phyloP scores from a whole-genome alignment of 1,140 invertebrate genomes.

The Manduca sexta region DNA sequence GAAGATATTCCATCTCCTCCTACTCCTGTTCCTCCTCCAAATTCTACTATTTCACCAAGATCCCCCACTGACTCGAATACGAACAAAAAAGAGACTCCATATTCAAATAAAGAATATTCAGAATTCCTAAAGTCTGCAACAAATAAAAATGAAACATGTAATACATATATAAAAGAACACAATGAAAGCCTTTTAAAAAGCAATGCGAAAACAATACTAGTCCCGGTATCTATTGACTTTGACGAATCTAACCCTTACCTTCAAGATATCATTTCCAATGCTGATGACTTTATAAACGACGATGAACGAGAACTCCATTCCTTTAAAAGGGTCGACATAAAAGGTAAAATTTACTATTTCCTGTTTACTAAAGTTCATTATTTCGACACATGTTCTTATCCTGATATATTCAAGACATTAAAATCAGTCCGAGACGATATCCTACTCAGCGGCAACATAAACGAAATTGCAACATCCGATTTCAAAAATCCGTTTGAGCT shows the following conservation, averaged over 20 bases:
- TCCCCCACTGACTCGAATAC: not conserved
- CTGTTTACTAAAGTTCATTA: constrained; percentile 12
- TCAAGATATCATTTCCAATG: constrained; percentile 13
- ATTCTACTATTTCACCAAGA: not conserved
- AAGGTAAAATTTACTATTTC: constrained; percentile 1
- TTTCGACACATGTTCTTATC: constrained; percentile 3
- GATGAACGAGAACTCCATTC: not conserved
- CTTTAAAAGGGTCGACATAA: not conserved
- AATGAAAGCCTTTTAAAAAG: constrained; percentile 16
- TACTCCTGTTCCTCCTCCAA: not conserved
- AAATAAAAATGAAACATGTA: constrained; percentile 11
- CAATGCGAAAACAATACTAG: constrained; percentile 9
- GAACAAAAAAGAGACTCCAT: constrained; percentile 22
- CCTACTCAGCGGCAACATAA: not conserved
- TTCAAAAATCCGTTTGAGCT: constrained; percentile 10
- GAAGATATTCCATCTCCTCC: not conserved
- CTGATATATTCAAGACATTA: constrained; percentile 7
- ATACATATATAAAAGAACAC: constrained; percentile 16
- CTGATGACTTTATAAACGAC: not conserved
- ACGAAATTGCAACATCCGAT: constrained; percentile 8
- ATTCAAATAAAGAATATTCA: constrained; percentile 10
- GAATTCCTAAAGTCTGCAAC: constrained; percentile 10
- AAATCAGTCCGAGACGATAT: constrained; percentile 3
- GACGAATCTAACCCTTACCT: constrained; percentile 21
- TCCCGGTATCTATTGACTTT: constrained; percentile 17